These are phyloP conservation scores for Margarornis squamiger DNA, from an alignment of 2,797 vertebrate species.

Conservation along the genomic window DNA sequence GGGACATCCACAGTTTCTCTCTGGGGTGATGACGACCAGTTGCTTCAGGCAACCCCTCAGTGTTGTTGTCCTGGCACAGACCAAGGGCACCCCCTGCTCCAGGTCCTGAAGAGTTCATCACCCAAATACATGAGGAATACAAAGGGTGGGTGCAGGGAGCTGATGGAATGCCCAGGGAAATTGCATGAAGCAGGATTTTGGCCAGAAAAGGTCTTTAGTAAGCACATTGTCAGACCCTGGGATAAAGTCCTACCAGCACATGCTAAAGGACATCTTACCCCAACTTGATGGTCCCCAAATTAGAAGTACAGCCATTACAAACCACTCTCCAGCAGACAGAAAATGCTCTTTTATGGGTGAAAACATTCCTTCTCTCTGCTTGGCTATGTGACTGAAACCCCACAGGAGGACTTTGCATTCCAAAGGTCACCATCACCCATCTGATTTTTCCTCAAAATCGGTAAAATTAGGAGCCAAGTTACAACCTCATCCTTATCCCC, in stretches of 20 bases:
- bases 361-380: neutral
- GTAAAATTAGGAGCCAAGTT: neutral
- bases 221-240: fast-evolving
- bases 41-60: fast-evolving
- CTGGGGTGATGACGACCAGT: fast-evolving
- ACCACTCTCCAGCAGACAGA: neutral
- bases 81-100: neutral
- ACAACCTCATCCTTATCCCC: fast-evolving
- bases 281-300: neutral
- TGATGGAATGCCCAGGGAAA: neutral
- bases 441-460: neutral
- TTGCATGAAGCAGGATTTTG: neutral
- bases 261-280: neutral
- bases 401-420: neutral
- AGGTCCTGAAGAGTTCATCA: neutral
- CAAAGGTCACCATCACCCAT: neutral
- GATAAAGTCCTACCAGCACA: neutral
- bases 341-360: neutral
- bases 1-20: neutral
- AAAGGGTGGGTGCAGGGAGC: neutral
- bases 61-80: neutral
- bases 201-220: neutral
- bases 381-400: neutral
- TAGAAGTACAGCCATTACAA: neutral
- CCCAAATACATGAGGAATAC: neutral